Base-by-base conservation (phyloP, 2,888 invertebrate species). In the Drosophila crucigera region DNA sequence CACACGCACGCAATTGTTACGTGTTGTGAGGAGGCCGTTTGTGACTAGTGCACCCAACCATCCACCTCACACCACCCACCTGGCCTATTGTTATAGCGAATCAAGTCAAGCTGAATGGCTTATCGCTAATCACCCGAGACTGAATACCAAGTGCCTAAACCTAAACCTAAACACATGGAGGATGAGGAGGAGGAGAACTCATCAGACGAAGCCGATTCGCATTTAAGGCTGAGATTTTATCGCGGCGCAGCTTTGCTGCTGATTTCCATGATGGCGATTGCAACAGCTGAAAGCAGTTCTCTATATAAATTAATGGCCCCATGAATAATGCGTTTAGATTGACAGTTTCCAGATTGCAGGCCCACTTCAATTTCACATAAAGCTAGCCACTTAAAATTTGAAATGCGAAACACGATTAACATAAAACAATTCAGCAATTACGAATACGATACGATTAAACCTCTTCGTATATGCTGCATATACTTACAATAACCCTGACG, bases 1-100 rank as follows among this genome's bases (percentile, higher is more conserved):
- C 39, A 64, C 25, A 53, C 58, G 22, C 59, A 60, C 73, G 73
- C 78, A 65, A 59, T 64, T 43, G 25, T 35, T 70, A 74, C 72
- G 73, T 82, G 71, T 55, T 59, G 25, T 22, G 56, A 49, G 63
- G 75, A 81, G 71, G 81, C 60, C 80, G 47, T 47, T 47, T 47
- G 47, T 47, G 47, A 47, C 16, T 47, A 39, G 39, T 39, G 28
- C 39, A 56, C 1, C 28, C 28, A 6, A 3, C 19, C 37, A 35
- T 3, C 54, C 54, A 6, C 37, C 1, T 25, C 19, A 0, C 37
- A 28, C 55, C 22, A 14, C 11, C 37, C 55, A 16, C 10, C 56
- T 30, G 39, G 25, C 47, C 50, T 39, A 16, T 33, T 39, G 56
- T 39, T 56, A 39, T 39, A 30, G 50, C 10, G 19, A 50, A 19